Percentiles rank a stretch among this genome's conserved stretches.
Evolutionary conservation across 2,797 vertebrate species (phyloP).

Genomic region (Hipposideros larvatus): DNA sequence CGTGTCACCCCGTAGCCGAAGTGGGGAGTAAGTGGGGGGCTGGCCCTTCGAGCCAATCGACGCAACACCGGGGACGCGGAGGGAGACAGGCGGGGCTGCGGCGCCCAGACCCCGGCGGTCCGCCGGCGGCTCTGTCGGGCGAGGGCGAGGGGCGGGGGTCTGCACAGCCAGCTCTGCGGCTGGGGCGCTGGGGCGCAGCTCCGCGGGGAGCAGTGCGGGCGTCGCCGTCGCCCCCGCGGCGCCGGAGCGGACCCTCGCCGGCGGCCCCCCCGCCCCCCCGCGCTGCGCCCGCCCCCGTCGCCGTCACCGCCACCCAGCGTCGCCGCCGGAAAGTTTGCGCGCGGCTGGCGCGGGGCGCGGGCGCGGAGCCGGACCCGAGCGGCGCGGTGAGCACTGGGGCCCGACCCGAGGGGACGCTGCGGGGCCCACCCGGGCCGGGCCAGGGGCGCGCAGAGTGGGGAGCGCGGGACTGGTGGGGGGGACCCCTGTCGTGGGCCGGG

Average conservation of each 20-base stretch:
- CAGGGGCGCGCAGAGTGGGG: neutral
- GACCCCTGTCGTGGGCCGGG: neutral
- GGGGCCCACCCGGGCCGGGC: neutral
- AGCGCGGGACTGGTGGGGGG: too few relatives aligned
- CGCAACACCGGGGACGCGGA: too few relatives aligned
- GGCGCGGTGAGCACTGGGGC: slow-evolving; percentile 55
- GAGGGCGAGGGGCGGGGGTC: too few relatives aligned
- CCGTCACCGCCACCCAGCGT: neutral
- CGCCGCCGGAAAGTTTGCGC: neutral
- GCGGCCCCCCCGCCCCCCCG: neutral
- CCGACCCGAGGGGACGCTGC: neutral
- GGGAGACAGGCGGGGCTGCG: neutral
- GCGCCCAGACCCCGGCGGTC: too few relatives aligned
- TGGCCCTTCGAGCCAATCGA: neutral
- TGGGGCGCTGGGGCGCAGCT: neutral
- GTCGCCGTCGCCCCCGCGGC: neutral
- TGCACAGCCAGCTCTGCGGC: neutral
- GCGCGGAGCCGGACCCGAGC: neutral
- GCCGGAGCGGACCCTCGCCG: neutral
- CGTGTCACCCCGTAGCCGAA: neutral
- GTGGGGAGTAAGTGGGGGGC: too few relatives aligned
- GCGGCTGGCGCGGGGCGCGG: neutral
- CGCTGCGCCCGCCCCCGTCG: neutral
- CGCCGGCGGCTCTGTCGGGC: neutral
- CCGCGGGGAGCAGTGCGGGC: too few relatives aligned